Evolutionary conservation across 2,797 vertebrate species (phyloP), one percentile per base, ranked within the genome.

Genomic region (Pristis pectinata): DNA sequence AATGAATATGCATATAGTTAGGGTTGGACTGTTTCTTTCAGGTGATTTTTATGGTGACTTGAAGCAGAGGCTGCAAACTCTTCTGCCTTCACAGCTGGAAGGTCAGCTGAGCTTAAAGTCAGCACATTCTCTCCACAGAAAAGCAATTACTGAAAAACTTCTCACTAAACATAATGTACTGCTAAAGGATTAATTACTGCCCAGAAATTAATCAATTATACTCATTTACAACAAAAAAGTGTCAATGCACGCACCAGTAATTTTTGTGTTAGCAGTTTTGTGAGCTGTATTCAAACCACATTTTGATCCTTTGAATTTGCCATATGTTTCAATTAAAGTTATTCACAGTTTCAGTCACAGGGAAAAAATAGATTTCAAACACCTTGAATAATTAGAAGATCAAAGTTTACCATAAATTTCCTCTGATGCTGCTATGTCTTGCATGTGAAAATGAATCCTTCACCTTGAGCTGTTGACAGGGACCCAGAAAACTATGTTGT

Each of bases 401-500:
- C 44, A 34, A 37, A 72, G 37, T 70, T 94, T 74, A 94, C 70
- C 67, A 94, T 76, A 94, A 76, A 94, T 94, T 94, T 74, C 70
- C 70, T 72, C 41, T 74, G 67, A 37, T 53, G 92, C 44, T 74
- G 70, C 70, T 53, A 70, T 56, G 49, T 44, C 70, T 76, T 94
- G 44, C 44, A 76, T 30, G 70, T 94, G 92, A 94, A 94, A 92
- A 74, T 94, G 92, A 76, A 94, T 94, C 44, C 70, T 94, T 94
- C 70, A 94, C 92, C 70, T 94, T 94, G 92, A 72, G 70, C 70
- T 22, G 15, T 34, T 94, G 44, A 94, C 92, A 94, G 92, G 44
- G 30, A 94, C 44, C 92, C 92, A 94, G 92, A 44, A 94, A 70
- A 70, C 44, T 76, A 44, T 34, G 27, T 44, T 19, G 41, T 94